These are phyloP conservation scores for Sylvilagus floridanus DNA, from an alignment of 2,797 vertebrate genomes.

Conservation along the genomic window DNA sequence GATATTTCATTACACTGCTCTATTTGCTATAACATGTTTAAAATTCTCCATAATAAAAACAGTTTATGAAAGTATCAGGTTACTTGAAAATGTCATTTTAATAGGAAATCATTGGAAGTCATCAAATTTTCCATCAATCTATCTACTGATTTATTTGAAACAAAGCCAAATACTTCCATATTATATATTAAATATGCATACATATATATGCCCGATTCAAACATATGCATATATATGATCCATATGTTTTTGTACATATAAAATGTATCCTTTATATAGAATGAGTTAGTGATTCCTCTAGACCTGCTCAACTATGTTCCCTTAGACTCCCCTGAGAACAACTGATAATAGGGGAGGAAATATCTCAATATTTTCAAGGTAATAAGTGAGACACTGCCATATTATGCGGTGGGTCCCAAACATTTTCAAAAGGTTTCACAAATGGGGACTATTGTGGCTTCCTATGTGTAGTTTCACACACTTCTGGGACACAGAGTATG, in stretches of 20 bases:
- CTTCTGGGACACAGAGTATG: background rate
- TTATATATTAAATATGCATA: background rate
- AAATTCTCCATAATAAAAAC: background rate
- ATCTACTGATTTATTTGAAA: background rate
- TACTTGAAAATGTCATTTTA: background rate
- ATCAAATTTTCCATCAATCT: background rate
- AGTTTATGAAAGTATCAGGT: background rate
- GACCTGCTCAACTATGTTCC: background rate
- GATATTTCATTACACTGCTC: too few relatives aligned
- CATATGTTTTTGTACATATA: background rate
- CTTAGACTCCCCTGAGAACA: background rate
- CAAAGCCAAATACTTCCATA: background rate
- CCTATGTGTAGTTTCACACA: background rate
- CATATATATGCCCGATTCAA: background rate
- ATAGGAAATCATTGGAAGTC: background rate
- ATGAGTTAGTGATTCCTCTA: background rate
- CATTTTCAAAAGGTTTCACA: background rate
- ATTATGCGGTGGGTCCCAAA: background rate
- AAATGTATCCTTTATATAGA: background rate
- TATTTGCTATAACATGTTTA: background rate
- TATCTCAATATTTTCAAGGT: background rate
- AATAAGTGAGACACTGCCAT: background rate
- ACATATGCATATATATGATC: too few relatives aligned
- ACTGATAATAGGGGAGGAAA: background rate
- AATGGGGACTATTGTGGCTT: background rate